Conservation (phyloP, 2,888 invertebrate genomes). For the Stenodema calcarata region DNA sequence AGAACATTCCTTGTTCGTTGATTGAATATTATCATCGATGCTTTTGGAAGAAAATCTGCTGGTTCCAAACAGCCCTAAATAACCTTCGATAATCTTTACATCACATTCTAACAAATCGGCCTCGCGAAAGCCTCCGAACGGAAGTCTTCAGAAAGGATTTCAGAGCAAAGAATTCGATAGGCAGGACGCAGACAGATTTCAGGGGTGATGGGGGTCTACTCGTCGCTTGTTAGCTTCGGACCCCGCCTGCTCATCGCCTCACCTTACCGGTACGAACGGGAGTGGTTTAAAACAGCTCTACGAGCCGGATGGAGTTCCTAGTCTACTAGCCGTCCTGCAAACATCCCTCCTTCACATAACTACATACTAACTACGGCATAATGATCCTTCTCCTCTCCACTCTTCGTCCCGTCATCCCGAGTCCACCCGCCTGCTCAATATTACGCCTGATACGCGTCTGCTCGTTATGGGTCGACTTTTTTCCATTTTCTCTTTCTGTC, state of each 20-base stretch:
- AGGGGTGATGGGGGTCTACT: slow-evolving; percentile 33
- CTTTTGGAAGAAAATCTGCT: no score
- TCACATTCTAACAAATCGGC: neutral
- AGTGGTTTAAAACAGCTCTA: slow-evolving; percentile 44
- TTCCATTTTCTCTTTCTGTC: neutral
- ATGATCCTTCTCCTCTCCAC: slow-evolving; percentile 35
- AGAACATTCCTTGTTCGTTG: no score
- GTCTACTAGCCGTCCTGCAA: slow-evolving; percentile 48
- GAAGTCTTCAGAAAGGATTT: neutral
- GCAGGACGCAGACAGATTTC: slow-evolving; percentile 19
- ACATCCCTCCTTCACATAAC: slow-evolving; percentile 46
- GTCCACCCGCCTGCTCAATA: slow-evolving; percentile 19
- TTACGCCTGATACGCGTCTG: slow-evolving; percentile 24
- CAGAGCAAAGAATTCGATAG: neutral
- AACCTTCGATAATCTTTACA: no score
- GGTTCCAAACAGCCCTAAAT: no score
- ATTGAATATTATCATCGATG: no score
- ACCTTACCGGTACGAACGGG: slow-evolving; percentile 37
- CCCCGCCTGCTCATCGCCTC: slow-evolving; percentile 30
- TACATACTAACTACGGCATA: slow-evolving; percentile 50
- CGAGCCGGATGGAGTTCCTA: slow-evolving; percentile 41
- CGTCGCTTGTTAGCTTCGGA: slow-evolving; percentile 39
- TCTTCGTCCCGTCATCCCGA: neutral
- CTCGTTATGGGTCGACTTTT: slow-evolving; percentile 4
- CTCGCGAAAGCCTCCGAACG: neutral